These are phyloP conservation scores for Dexiosoma caninum DNA, from an alignment of 2,888 invertebrate species.

Conservation along the genomic window DNA sequence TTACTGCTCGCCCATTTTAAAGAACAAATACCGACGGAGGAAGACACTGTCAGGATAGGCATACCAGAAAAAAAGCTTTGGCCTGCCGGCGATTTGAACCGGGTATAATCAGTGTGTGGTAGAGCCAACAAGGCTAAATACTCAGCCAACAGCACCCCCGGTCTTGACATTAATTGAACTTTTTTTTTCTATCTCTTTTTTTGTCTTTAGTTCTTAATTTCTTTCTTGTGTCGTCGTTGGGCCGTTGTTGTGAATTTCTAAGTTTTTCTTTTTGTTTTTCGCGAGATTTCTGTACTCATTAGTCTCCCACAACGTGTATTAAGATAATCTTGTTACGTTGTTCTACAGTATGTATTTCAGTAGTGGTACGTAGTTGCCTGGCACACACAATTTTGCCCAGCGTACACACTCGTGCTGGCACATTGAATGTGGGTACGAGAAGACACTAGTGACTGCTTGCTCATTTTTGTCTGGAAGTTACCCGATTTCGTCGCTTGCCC, in stretches of 20 bases:
- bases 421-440: not conserved
- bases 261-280: constrained; percentile 29
- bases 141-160: no score
- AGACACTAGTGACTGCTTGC: constrained; percentile 41
- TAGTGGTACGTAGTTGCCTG: not conserved
- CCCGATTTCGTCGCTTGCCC: constrained; percentile 26
- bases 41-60: no score
- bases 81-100: no score
- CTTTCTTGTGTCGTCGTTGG: constrained; percentile 28
- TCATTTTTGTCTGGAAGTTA: constrained; percentile 22
- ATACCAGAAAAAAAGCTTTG: no score
- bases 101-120: no score
- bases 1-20: no score
- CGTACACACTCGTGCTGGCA: not conserved
- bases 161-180: no score
- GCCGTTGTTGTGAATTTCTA: constrained; percentile 18
- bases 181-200: not conserved
- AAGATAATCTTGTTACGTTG: constrained; percentile 72
- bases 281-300: constrained; percentile 75
- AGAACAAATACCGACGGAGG: no score
- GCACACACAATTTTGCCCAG: not conserved
- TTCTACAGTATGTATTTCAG: constrained; percentile 23
- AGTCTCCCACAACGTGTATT: constrained; percentile 78
- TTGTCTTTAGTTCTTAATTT: constrained; percentile 40
- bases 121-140: no score